Conservation (phyloP, 2,113 vertebrate genomes). For the Albula glossodonta region DNA sequence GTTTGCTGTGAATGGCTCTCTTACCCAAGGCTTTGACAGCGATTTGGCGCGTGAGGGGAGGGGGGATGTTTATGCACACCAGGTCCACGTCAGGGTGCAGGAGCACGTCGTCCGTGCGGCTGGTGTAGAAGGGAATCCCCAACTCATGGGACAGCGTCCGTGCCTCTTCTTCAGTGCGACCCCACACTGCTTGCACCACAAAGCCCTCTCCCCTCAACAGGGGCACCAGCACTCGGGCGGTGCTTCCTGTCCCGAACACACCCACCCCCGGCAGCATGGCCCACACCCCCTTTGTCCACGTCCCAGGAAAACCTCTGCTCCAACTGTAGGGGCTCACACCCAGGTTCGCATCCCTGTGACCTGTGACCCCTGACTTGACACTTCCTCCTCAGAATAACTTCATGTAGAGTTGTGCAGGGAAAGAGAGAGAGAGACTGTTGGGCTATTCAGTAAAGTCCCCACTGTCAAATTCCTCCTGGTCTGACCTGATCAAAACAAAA, state of each 20-base stretch:
- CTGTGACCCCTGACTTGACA: background rate
- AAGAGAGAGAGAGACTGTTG: background rate
- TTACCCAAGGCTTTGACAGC: constrained; percentile 95
- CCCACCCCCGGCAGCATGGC: constrained; percentile 92
- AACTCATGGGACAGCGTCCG: constrained; percentile 85
- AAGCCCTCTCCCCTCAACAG: constrained; percentile 91
- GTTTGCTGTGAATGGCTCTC: constrained; percentile 11
- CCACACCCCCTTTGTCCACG: constrained; percentile 24
- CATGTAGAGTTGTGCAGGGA: background rate
- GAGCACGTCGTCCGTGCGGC: constrained; percentile 87
- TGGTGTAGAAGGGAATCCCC: constrained; percentile 89
- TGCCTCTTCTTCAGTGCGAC: constrained; percentile 90
- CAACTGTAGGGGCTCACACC: constrained; percentile 29
- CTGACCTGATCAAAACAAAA: background rate
- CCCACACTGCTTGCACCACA: constrained; percentile 90
- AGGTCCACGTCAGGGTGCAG: constrained; percentile 94
- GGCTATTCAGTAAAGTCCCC: background rate
- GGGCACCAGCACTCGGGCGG: constrained; percentile 85
- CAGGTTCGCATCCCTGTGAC: constrained; percentile 22
- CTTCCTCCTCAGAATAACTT: background rate
- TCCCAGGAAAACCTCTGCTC: constrained; percentile 30
- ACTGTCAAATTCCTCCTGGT: background rate
- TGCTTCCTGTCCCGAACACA: constrained; percentile 94
- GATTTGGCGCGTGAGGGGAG: constrained; percentile 90
- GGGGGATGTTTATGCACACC: constrained; percentile 95